Evolutionary conservation across 2,797 vertebrate species (phyloP).

Genomic region (Somateria mollissima): DNA sequence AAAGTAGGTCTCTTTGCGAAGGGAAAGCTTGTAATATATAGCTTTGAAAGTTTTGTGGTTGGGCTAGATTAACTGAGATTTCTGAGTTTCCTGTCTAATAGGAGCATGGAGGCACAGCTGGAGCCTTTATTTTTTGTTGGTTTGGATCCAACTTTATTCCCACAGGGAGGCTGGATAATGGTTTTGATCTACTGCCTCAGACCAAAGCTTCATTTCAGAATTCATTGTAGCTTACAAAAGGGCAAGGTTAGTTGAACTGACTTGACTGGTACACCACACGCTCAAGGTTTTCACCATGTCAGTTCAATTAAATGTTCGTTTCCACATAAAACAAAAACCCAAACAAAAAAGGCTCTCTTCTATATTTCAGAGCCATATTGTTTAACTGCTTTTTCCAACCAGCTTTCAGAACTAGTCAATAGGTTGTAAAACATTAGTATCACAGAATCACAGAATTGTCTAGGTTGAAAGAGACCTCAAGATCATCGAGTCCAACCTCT

Average conservation of each 20-base stretch:
- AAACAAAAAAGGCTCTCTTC: neutral
- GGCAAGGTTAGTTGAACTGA: neutral
- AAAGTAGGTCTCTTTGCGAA: neutral
- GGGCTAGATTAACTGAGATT: neutral
- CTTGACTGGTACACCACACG: neutral
- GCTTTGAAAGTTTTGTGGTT: neutral
- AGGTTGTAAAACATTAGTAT: neutral
- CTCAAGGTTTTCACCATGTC: neutral
- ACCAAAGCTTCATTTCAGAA: neutral
- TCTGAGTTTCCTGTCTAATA: constrained; percentile 2
- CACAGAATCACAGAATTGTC: too few species aligned
- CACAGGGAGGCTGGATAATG: neutral
- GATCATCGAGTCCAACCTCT: too few species aligned
- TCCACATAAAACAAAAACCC: neutral
- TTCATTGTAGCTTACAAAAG: neutral
- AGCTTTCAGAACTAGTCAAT: neutral
- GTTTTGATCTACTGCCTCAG: neutral
- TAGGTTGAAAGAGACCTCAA: too few species aligned
- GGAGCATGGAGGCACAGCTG: constrained; percentile 19
- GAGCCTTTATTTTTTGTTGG: neutral
- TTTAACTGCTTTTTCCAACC: neutral
- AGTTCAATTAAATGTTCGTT: neutral
- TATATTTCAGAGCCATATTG: neutral
- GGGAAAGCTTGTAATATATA: neutral
- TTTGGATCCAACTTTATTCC: neutral